These are phyloP conservation scores for Diploscapter pachys DNA, from an alignment of 1,140 invertebrate genomes.

Conservation along the genomic window DNA sequence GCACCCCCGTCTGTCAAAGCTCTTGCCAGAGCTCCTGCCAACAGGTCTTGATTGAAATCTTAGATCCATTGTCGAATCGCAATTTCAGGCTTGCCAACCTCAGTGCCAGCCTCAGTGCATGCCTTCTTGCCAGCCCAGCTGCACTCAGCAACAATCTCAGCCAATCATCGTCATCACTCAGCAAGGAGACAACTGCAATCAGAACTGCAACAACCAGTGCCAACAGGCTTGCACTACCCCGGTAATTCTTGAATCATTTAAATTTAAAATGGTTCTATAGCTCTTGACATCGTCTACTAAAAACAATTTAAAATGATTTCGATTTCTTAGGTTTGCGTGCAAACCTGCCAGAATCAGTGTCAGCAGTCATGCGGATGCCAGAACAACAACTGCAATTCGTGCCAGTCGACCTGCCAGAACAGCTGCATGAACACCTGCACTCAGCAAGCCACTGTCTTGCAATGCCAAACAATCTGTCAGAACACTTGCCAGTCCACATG, in stretches of 20 bases:
- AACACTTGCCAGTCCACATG: constrained; percentile 30
- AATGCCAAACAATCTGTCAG: constrained; percentile 27
- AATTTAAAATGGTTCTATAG: no score
- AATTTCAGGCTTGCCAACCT: constrained; percentile 22
- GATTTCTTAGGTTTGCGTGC: constrained; percentile 6
- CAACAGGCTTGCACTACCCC: constrained; percentile 24
- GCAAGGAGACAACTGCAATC: constrained; percentile 20
- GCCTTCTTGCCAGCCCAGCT: constrained; percentile 24
- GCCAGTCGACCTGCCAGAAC: constrained; percentile 20
- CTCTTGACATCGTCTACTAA: no score
- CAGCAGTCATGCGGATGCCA: constrained; percentile 13
- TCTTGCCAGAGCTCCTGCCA: constrained; percentile 32
- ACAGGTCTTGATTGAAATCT: not conserved
- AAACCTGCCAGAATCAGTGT: constrained; percentile 20
- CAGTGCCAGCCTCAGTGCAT: constrained; percentile 30
- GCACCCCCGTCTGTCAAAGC: constrained; percentile 25
- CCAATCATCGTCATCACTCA: constrained; percentile 26
- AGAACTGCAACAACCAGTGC: constrained; percentile 28
- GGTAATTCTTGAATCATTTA: not conserved
- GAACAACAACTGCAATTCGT: not conserved
- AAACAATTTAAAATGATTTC: no score
- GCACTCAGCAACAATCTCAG: constrained; percentile 24
- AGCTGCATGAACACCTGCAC: constrained; percentile 33
- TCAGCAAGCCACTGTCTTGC: constrained; percentile 16
- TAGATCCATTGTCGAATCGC: no score